These are phyloP conservation scores for Uria lomvia DNA, from an alignment of 2,113 vertebrate genomes.

Conservation along the genomic window DNA sequence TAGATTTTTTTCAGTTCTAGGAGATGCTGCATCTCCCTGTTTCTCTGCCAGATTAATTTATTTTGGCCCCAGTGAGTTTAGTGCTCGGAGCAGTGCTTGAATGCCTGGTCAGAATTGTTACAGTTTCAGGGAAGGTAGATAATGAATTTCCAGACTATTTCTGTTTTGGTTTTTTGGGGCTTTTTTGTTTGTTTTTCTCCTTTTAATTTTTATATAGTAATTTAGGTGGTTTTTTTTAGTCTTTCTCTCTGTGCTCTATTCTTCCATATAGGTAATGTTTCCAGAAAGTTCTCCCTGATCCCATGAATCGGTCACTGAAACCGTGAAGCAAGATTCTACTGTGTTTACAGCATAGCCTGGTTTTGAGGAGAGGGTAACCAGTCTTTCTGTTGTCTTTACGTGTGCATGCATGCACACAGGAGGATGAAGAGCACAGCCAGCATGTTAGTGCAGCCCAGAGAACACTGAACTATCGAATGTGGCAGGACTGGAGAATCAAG, in stretches of 20 bases:
- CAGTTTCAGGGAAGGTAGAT: not conserved
- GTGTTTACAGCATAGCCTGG: not conserved
- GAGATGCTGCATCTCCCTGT: not conserved
- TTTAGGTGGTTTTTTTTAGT: not conserved
- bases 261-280: not conserved
- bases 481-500: not conserved
- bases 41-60: not conserved
- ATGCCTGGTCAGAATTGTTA: not conserved
- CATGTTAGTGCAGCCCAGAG: not conserved
- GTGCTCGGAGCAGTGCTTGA: not conserved
- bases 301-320: not conserved
- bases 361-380: not conserved
- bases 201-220: not conserved
- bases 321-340: rapidly evolving
- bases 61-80: not conserved
- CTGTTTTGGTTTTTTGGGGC: not conserved
- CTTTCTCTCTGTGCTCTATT: not conserved
- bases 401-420: rapidly evolving
- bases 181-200: not conserved
- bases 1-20: not conserved
- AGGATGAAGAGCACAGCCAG: not conserved
- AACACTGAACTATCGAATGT: not conserved
- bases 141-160: not conserved
- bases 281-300: not conserved
- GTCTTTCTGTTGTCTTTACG: not conserved